A percentile compares a stretch with the other conserved stretches of the same genome.
These are phyloP conservation scores for Seriola aureovittata DNA, from an alignment of 2,113 vertebrate species.

Conservation along the genomic window DNA sequence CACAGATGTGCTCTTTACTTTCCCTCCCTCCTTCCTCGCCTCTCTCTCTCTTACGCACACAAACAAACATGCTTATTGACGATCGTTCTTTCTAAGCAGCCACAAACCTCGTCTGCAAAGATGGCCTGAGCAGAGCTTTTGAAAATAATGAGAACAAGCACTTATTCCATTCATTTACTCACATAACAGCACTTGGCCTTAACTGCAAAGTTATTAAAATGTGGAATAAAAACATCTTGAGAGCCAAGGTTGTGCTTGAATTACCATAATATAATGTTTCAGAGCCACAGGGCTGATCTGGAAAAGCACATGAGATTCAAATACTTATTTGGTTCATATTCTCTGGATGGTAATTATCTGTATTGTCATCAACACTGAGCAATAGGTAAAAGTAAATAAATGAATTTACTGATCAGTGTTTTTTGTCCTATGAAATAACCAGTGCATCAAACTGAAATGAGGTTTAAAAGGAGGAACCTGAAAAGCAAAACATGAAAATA, in stretches of 20 bases:
- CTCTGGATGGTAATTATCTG: background rate
- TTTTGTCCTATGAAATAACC: background rate
- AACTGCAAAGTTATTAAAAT: constrained; percentile 47
- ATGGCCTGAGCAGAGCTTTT: constrained; percentile 47
- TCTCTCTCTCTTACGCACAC: background rate
- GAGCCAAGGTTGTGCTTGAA: constrained; percentile 28
- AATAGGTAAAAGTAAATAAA: background rate
- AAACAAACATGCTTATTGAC: constrained; percentile 26
- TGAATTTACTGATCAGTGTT: background rate
- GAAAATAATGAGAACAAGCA: constrained; percentile 52
- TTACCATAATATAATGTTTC: constrained; percentile 27
- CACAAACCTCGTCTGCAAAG: constrained; percentile 30
- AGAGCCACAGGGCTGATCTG: constrained; percentile 26
- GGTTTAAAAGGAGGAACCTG: background rate
- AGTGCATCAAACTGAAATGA: background rate
- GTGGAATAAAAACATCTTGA: constrained; percentile 34
- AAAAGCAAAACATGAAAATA: constrained; percentile 2
- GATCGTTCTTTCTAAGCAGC: background rate
- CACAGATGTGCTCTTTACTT: constrained; percentile 42
- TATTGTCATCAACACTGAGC: background rate
- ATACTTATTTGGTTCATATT: constrained; percentile 13
- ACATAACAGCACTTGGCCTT: constrained; percentile 48
- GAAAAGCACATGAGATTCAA: constrained; percentile 17
- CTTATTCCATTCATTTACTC: constrained; percentile 53
- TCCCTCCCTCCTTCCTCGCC: background rate